phyloP scores from a whole-genome alignment of 2,888 invertebrate genomes.

The Eupithecia tripunctaria region DNA sequence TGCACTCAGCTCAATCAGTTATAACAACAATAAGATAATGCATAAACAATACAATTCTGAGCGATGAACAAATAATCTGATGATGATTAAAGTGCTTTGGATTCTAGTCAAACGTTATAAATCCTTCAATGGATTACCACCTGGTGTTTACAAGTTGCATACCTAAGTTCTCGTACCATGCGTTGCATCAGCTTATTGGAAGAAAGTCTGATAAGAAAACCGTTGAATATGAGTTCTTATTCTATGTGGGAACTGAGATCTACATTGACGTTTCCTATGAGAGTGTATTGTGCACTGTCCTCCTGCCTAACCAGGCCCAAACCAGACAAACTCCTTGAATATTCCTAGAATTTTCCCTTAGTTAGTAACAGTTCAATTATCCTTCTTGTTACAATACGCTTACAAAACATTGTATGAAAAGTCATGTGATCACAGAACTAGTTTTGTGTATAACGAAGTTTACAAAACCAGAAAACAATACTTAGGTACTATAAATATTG shows the following conservation, averaged over 20 bases:
- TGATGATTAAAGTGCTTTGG: slow-evolving; percentile 11
- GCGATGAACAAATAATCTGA: slow-evolving; percentile 19
- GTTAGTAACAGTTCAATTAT: not conserved
- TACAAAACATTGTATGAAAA: too few species aligned
- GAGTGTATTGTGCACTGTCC: too few species aligned
- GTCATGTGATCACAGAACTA: too few species aligned
- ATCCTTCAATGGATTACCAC: slow-evolving; percentile 6
- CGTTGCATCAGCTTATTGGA: not conserved
- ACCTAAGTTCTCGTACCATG: not conserved
- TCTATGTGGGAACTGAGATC: too few species aligned
- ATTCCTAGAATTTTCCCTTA: too few species aligned
- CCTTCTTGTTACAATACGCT: not conserved
- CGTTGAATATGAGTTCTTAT: not conserved
- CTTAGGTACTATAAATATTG: too few species aligned
- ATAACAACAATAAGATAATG: slow-evolving; percentile 19
- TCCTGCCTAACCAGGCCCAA: too few species aligned
- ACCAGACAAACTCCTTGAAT: too few species aligned
- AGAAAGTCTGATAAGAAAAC: not conserved
- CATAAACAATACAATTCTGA: slow-evolving; percentile 16
- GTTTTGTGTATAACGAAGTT: too few species aligned
- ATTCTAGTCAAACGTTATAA: slow-evolving; percentile 6
- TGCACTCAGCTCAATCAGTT: not conserved
- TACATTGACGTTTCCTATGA: too few species aligned
- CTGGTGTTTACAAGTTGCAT: slow-evolving; percentile 8
- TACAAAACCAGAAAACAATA: too few species aligned